Evolutionary conservation across 1,140 invertebrate genomes (phyloP), one percentile per base, ranked within the genome.

Genomic region (Diploscapter pachys): DNA sequence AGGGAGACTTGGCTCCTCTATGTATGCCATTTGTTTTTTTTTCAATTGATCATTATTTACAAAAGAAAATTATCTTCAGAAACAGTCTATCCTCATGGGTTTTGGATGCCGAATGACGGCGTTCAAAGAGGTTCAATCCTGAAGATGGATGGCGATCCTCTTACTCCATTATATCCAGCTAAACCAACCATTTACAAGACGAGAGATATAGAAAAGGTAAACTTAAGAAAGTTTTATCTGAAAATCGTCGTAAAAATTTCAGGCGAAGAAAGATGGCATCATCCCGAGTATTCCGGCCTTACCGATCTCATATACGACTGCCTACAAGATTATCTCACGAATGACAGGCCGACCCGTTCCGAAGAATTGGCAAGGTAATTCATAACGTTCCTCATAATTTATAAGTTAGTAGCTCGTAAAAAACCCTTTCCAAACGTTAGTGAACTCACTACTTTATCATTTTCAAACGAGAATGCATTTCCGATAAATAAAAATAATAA

Each of bases 241-340:
- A 8, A 71, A 31, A 31, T 50, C 48, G 53, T 71, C 62, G 13
- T 5, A 65, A 49, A 65, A 6, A 31, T 5, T 71, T 6, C 55
- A 76, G 70, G 72, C 77, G 5, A 79, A 78, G 62, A 55, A 69
- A 53, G 65, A 52, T 4, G 66, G 71, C 9, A 11, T 66, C 13
- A 71, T 85, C 4, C 83, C 83, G 4, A 75, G 63, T 3, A 85
- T 85, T 53, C 83, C 83, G 11, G 83, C 78, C 5, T 69, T 85
- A 5, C 85, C 83, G 3, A 65, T 85, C 3, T 79, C 82, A 13
- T 85, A 86, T 66, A 59, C 73, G 4, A 85, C 86, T 69, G 84
- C 80, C 8, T 78, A 74, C 63, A 52, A 85, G 70, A 66, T 85
- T 6, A 50, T 85, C 6, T 72, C 63, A n/a, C 62, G 80, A 67